Percentiles rank a stretch among this genome's conserved stretches.
phyloP scores from a whole-genome alignment of 2,797 vertebrate genomes.

The Loriculus beryllinus region DNA sequence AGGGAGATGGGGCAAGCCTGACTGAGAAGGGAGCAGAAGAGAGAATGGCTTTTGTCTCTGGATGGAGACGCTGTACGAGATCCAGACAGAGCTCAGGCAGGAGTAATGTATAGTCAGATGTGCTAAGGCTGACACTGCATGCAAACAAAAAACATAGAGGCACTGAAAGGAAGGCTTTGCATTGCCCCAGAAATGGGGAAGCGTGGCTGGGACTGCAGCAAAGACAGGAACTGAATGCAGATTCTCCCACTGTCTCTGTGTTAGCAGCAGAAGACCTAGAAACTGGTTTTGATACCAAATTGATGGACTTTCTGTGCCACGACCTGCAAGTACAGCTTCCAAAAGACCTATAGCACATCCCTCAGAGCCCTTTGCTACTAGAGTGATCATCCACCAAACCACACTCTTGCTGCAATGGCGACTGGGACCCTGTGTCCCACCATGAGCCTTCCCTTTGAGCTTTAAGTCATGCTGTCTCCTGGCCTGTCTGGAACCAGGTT shows the following conservation, averaged over 20 bases:
- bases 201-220: background rate
- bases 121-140: background rate
- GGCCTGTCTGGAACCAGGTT: background rate
- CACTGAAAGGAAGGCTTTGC: background rate
- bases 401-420: fast-evolving
- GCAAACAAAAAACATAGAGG: background rate
- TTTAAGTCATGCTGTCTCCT: background rate
- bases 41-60: background rate
- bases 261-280: background rate
- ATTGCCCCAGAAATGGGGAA: background rate
- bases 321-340: background rate
- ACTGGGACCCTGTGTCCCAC: background rate
- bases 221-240: background rate
- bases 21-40: background rate
- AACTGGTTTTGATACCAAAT: background rate
- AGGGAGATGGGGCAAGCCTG: background rate
- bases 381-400: fast-evolving
- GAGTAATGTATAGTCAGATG: fast-evolving
- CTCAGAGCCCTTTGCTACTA: background rate
- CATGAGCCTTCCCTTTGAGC: background rate
- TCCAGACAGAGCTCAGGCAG: background rate
- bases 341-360: background rate
- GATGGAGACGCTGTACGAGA: background rate
- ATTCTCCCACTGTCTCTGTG: background rate
- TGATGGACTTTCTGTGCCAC: background rate